Percentiles rank a stretch among this genome's conserved stretches.
Conservation (phyloP, 2,113 vertebrate species). For the Puma concolor region DNA sequence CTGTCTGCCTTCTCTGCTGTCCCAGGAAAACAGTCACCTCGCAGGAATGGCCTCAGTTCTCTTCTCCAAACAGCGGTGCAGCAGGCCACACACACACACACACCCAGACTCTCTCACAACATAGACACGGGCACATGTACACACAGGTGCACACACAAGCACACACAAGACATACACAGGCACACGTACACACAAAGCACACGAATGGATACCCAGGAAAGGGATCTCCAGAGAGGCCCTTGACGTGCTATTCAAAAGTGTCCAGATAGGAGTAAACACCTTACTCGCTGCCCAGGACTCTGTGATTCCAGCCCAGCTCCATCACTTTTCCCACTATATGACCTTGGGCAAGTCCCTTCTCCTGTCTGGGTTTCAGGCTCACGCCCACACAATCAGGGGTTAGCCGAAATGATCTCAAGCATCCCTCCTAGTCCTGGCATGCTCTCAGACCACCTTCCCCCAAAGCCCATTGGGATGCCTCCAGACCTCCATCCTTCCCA, state of each 20-base stretch:
- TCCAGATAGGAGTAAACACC: background rate
- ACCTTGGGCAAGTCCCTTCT: conserved; percentile 70
- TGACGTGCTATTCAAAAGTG: background rate
- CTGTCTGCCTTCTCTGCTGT: conserved; percentile 40
- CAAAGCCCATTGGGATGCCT: background rate
- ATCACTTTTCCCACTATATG: background rate
- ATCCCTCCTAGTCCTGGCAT: background rate
- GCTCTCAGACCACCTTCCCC: conserved; percentile 24
- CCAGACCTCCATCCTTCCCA: background rate
- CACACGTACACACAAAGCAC: no score
- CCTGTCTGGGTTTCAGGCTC: conserved; percentile 41
- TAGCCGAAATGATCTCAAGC: conserved; percentile 37
- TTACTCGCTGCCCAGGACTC: background rate
- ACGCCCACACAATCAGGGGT: background rate
- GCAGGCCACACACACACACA: background rate
- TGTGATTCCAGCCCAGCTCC: background rate
- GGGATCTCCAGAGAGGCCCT: background rate
- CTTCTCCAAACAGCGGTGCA: background rate
- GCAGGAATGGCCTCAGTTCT: conserved; percentile 34
- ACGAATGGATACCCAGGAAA: background rate
- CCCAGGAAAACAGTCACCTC: conserved; percentile 64
- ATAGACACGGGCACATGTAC: background rate
- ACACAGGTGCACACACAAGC: background rate
- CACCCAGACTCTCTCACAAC: background rate
- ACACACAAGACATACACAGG: background rate